phyloP scores from a whole-genome alignment of 2,888 invertebrate genomes.

The Cistogaster globosa region DNA sequence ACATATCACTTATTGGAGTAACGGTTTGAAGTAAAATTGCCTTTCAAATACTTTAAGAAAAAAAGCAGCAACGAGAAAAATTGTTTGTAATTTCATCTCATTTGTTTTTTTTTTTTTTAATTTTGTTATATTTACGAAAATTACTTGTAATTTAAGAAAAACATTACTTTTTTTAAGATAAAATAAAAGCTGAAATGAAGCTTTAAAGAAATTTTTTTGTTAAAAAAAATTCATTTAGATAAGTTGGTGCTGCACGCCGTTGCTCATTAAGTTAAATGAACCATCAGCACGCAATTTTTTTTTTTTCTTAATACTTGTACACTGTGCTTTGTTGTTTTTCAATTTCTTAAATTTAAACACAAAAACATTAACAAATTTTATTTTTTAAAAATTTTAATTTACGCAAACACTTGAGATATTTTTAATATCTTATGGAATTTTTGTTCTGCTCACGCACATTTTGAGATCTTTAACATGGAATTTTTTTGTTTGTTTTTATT shows the following conservation, averaged over 20 bases:
- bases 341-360: conserved; percentile 46
- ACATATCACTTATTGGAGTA: conserved; percentile 56
- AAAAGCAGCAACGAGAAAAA: not conserved
- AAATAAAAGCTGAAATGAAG: conserved; percentile 39
- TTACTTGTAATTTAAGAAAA: conserved; percentile 69
- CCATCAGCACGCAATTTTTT: conserved; percentile 83
- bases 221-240: conserved; percentile 80
- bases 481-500: conserved; percentile 15
- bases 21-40: conserved; percentile 40
- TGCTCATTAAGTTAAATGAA: conserved; percentile 83
- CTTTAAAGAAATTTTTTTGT: conserved; percentile 15
- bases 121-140: conserved; percentile 59
- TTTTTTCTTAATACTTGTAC: conserved; percentile 37
- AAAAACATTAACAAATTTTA: conserved; percentile 43
- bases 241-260: conserved; percentile 78
- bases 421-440: conserved; percentile 24
- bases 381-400: conserved; percentile 43
- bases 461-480: conserved; percentile 9
- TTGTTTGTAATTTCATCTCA: conserved; percentile 38
- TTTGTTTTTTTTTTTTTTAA: conserved; percentile 33
- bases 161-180: conserved; percentile 22
- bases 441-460: conserved; percentile 60
- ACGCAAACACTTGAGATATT: conserved; percentile 66
- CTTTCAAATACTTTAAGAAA: not conserved
- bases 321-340: conserved; percentile 24